phyloP scores from a whole-genome alignment of 2,888 invertebrate species.

The Achlya flavicornis region DNA sequence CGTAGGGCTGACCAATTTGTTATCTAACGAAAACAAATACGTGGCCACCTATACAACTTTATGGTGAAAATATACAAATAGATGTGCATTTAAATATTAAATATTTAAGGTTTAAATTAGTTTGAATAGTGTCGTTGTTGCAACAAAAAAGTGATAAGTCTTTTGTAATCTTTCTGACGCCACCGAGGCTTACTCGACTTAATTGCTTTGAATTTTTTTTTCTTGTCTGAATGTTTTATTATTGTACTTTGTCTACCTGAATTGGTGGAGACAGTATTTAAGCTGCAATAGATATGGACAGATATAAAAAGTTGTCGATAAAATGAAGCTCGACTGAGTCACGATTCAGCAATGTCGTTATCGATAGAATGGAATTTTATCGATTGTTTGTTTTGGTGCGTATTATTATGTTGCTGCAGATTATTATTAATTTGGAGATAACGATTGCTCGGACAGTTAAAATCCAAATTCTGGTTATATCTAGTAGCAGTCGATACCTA shows the following conservation, averaged over 20 bases:
- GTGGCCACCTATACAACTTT: slow-evolving; percentile 67
- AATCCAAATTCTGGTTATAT: background rate
- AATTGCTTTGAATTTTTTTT: slow-evolving; percentile 80
- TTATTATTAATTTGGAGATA: slow-evolving; percentile 22
- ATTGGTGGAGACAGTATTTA: slow-evolving; percentile 70
- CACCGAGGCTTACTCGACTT: slow-evolving; percentile 74
- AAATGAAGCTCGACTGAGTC: slow-evolving; percentile 51
- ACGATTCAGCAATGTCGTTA: slow-evolving; percentile 59
- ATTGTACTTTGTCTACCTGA: slow-evolving; percentile 78
- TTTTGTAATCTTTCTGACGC: slow-evolving; percentile 81
- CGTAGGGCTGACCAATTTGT: slow-evolving; percentile 70
- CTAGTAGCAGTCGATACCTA: background rate
- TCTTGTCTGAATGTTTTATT: slow-evolving; percentile 70
- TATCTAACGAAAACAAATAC: slow-evolving; percentile 76
- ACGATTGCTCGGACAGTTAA: background rate
- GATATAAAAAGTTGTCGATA: slow-evolving; percentile 57
- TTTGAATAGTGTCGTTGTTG: slow-evolving; percentile 21
- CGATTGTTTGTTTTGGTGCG: slow-evolving; percentile 57
- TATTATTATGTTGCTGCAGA: slow-evolving; percentile 20
- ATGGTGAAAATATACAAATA: slow-evolving; percentile 22
- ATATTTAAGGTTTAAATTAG: slow-evolving; percentile 28
- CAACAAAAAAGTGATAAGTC: slow-evolving; percentile 77
- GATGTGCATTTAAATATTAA: slow-evolving; percentile 44
- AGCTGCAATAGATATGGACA: slow-evolving; percentile 55
- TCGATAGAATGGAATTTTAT: slow-evolving; percentile 58